Conservation (phyloP, 2,113 vertebrate species). For the Rana temporaria region DNA sequence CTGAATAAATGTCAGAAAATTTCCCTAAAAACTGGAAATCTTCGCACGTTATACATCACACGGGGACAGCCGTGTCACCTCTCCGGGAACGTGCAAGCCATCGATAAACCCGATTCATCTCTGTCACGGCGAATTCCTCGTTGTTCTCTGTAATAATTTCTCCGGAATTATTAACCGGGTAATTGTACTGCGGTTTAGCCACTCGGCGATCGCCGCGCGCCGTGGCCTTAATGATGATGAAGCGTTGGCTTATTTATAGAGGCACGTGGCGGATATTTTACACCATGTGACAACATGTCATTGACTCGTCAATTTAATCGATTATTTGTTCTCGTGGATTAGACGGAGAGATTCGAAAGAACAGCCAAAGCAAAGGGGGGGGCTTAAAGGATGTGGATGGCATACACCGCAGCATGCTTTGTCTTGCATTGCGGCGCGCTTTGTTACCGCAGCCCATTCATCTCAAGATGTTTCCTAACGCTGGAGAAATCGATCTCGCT, state of each 20-base stretch:
- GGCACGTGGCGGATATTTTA: not conserved
- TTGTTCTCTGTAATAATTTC: not conserved
- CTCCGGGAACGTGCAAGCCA: not conserved
- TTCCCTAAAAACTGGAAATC: not conserved
- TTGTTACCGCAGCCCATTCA: too few species aligned
- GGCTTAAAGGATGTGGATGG: too few species aligned
- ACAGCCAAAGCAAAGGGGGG: too few species aligned
- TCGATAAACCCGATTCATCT: not conserved
- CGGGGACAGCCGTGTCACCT: not conserved
- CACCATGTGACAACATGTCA: too few species aligned
- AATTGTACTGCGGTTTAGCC: not conserved
- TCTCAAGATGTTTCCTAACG: too few species aligned
- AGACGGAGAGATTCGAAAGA: too few species aligned
- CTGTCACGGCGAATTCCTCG: not conserved
- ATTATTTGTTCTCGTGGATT: too few species aligned
- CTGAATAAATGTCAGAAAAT: too few species aligned
- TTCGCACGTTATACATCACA: not conserved
- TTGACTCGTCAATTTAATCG: not conserved
- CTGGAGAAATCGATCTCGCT: too few species aligned
- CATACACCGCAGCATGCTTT: too few species aligned
- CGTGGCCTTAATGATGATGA: slow-evolving; percentile 18
- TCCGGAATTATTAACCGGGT: not conserved
- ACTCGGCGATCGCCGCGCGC: not conserved
- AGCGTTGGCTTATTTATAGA: slow-evolving; percentile 5
- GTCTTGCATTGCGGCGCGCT: too few species aligned